phyloP scores from a whole-genome alignment of 2,113 vertebrate species.

The Myiopsitta monachus region DNA sequence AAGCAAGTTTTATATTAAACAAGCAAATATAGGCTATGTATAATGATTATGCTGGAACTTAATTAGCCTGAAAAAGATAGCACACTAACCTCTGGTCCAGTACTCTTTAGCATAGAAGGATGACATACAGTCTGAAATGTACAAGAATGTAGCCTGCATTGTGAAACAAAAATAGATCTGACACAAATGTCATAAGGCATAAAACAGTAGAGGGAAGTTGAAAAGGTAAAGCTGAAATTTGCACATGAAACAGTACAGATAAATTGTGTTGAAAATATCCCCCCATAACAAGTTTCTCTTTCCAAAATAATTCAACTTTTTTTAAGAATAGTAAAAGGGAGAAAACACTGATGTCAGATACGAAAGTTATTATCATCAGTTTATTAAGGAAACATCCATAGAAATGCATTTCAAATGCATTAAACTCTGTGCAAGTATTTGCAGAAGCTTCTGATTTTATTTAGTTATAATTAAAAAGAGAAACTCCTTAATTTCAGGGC shows the following conservation, averaged over 20 bases:
- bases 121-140: not conserved
- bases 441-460: not conserved
- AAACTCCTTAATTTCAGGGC: not conserved
- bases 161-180: slow-evolving; percentile 24
- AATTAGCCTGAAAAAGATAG: slow-evolving; percentile 39
- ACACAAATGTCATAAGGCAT: slow-evolving; percentile 40
- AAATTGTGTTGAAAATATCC: not conserved
- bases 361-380: not conserved
- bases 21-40: not conserved
- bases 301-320: not conserved
- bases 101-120: not conserved
- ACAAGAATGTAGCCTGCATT: not conserved
- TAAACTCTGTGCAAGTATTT: not conserved
- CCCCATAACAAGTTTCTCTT: not conserved
- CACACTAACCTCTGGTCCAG: slow-evolving; percentile 28
- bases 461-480: not conserved
- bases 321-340: not conserved
- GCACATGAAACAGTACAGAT: slow-evolving; percentile 9
- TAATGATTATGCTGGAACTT: slow-evolving; percentile 31
- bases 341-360: not conserved
- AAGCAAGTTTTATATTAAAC: slow-evolving; percentile 21
- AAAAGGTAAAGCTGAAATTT: slow-evolving; percentile 46
- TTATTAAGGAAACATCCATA: not conserved
- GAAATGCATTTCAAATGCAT: not conserved
- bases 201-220: slow-evolving; percentile 2